Evolutionary conservation across 2,797 vertebrate species (phyloP), one percentile per base, ranked within the genome.

Genomic region (Gymnocypris eckloni): DNA sequence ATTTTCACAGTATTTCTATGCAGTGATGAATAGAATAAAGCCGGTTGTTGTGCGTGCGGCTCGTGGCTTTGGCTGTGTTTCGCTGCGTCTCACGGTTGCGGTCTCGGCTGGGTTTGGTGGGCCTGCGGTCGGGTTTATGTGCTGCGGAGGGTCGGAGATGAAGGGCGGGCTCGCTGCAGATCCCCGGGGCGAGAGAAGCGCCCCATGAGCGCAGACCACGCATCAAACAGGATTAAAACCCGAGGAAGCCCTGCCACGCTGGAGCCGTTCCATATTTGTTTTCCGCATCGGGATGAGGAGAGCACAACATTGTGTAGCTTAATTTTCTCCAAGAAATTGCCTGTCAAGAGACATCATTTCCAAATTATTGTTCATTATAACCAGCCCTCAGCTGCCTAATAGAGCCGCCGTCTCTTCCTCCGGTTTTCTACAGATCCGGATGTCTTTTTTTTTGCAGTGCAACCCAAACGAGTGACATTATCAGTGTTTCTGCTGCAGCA

Each of bases 211-310:
- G 41, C 69, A 83, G 85, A 72, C 83, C 81, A 85, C 56, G 84
- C 87, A 90, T 91, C 84, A 88, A 86, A 88, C 72, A 67, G 89
- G 90, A 90, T 90, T 89, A 86, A 89, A 87, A 77, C 64, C 71
- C 59, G 77, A 87, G 84, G 86, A 89, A 82, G 85, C 80, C 43
- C 75, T 81, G 85, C 82, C 81, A 76, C 25, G 56, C 73, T 88
- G 88, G 88, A 90, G 76, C 59, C 64, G 13, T 79, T 92, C 84
- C 85, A 86, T 89, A 81, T 91, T 90, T 88, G 83, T 88, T 54
- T 82, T 90, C 80, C 25, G 16, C n/a, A 54, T 56, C 45, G 76
- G 78, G 79, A 69, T 4, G 67, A 16, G 43, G 28, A 71, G 48
- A 86, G 73, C 73, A 87, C 70, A 67, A 86, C 71, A 83, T 72